phyloP scores from a whole-genome alignment of 30 jellyfish, hydroid and myxozoan species.

The Turritopsis dohrnii region DNA sequence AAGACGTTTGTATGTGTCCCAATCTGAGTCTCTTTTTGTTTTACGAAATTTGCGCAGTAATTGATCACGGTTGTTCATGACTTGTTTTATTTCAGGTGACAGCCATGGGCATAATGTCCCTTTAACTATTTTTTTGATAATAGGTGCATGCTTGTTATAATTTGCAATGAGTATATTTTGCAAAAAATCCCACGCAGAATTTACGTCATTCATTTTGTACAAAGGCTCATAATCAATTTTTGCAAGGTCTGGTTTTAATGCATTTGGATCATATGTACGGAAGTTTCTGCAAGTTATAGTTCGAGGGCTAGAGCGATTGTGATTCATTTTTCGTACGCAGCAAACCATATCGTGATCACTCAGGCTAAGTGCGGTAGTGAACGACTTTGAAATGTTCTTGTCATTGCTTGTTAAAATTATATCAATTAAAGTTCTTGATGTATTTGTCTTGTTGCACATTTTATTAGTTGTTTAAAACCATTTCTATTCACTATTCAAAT shows the following conservation, averaged over 20 bases:
- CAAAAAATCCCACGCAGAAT: slow-evolving; percentile 20
- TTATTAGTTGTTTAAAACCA: slow-evolving; percentile 42
- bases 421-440: slow-evolving; percentile 52
- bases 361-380: slow-evolving; percentile 16
- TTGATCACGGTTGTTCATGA: slow-evolving; percentile 40
- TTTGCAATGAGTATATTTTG: not conserved
- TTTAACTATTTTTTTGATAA: slow-evolving; percentile 19
- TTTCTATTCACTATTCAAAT: slow-evolving; percentile 26
- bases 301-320: no score
- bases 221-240: slow-evolving; percentile 13
- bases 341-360: slow-evolving; percentile 51
- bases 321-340: slow-evolving; percentile 44
- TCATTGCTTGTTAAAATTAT: slow-evolving; percentile 40
- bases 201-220: slow-evolving; percentile 26
- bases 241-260: no score
- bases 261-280: no score
- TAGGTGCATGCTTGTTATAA: slow-evolving; percentile 32
- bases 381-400: slow-evolving; percentile 27
- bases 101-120: no score
- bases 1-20: slow-evolving; percentile 34
- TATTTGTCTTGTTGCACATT: slow-evolving; percentile 51
- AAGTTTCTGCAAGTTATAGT: no score
- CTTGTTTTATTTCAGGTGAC: slow-evolving; percentile 30
- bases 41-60: slow-evolving; percentile 33
- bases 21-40: slow-evolving; percentile 12